Evolutionary conservation across 2,797 vertebrate species (phyloP).

Genomic region (Scarus forsteni): DNA sequence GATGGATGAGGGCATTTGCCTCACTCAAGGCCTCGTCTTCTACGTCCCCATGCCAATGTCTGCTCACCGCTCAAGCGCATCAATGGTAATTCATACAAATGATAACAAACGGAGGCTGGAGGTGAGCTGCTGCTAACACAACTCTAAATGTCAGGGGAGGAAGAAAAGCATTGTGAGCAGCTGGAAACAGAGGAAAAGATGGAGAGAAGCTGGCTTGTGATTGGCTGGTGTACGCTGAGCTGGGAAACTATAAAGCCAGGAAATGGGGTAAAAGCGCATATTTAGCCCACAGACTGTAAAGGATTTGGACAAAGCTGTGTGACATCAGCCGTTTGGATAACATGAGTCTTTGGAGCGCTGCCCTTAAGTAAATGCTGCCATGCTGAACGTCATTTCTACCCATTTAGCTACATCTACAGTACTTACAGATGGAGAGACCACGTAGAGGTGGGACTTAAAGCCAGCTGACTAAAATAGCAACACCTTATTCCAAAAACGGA

Average conservation of each 20-base stretch:
- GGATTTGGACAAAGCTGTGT: too few species aligned
- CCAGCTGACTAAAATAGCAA: too few species aligned
- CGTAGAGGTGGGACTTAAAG: too few species aligned
- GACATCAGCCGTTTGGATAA: too few species aligned
- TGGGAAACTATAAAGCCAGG: neutral
- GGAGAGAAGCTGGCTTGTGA: neutral
- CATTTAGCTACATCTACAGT: too few species aligned
- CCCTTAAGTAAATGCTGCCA: too few species aligned
- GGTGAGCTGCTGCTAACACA: constrained; percentile 47
- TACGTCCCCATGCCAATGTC: constrained; percentile 65
- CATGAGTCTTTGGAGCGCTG: too few species aligned
- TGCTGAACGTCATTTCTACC: too few species aligned
- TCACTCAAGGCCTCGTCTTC: constrained; percentile 74
- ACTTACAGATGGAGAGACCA: too few species aligned
- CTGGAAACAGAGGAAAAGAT: neutral
- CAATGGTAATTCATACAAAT: constrained; percentile 76
- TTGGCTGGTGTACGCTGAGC: constrained; percentile 2
- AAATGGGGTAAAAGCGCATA: neutral
- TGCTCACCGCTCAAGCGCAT: constrained; percentile 63
- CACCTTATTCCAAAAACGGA: too few species aligned
- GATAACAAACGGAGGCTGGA: constrained; percentile 67
- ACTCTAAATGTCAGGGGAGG: constrained; percentile 15
- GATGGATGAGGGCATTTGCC: constrained; percentile 82
- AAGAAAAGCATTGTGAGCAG: constrained; percentile 26
- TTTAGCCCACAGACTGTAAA: too few species aligned